These are phyloP conservation scores for Rhingia rostrata DNA, from an alignment of 2,888 invertebrate species.

Conservation along the genomic window DNA sequence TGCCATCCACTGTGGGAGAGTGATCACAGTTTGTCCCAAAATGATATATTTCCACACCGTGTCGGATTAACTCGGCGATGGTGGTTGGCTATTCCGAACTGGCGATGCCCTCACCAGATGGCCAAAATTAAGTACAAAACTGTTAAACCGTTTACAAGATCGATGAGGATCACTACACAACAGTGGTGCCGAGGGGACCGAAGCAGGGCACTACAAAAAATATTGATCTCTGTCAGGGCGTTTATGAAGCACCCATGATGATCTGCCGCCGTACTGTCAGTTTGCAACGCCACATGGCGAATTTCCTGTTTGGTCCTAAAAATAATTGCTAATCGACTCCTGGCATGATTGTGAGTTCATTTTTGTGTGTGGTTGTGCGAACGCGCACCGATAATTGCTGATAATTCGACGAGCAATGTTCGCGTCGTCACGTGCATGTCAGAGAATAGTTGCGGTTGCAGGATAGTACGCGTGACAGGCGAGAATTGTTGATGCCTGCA, in stretches of 20 bases:
- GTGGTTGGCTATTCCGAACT: constrained; percentile 2
- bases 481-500: constrained; percentile 69
- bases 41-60: constrained; percentile 69
- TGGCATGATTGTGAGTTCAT: constrained; percentile 66
- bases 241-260: constrained; percentile 51
- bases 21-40: constrained; percentile 67
- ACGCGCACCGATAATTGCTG: constrained; percentile 68
- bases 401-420: constrained; percentile 73
- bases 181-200: constrained; percentile 19
- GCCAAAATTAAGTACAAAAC: constrained; percentile 64
- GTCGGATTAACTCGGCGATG: constrained; percentile 60
- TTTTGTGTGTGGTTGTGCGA: constrained; percentile 8
- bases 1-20: constrained; percentile 19
- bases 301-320: constrained; percentile 74
- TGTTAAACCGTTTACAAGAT: constrained; percentile 49
- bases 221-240: constrained; percentile 67
- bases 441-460: constrained; percentile 35
- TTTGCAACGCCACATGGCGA: constrained; percentile 72
- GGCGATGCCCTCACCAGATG: constrained; percentile 54
- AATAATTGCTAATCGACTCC: constrained; percentile 75
- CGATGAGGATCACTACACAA: constrained; percentile 61
- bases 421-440: constrained; percentile 31
- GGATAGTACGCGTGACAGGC: constrained; percentile 64
- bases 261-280: constrained; percentile 35
- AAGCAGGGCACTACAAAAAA: constrained; percentile 33